Conservation (phyloP, 2,888 invertebrate species). For the Acanthosoma haemorrhoidale region DNA sequence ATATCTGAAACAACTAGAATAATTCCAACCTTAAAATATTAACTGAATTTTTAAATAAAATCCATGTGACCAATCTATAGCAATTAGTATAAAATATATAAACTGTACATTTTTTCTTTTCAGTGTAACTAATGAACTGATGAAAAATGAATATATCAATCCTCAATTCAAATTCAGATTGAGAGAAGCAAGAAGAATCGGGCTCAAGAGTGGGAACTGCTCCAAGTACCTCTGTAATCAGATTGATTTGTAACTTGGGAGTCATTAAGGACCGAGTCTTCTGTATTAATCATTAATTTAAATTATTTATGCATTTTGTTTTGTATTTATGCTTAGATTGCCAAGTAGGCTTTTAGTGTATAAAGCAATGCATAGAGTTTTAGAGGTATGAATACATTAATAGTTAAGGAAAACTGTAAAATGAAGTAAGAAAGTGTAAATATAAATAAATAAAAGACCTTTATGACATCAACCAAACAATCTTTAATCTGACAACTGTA, state of each 20-base stretch:
- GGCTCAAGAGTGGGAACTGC: constrained; percentile 33
- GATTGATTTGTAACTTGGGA: constrained; percentile 24
- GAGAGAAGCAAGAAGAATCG: constrained; percentile 36
- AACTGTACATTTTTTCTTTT: constrained; percentile 13
- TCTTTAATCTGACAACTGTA: constrained; percentile 37
- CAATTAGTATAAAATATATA: background rate
- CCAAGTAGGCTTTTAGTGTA: background rate
- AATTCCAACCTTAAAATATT: too few species aligned
- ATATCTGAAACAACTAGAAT: too few species aligned
- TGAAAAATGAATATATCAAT: constrained; percentile 41
- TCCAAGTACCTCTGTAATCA: constrained; percentile 34
- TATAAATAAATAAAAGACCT: background rate
- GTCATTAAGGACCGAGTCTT: too few species aligned
- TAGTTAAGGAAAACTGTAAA: background rate
- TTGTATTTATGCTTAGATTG: background rate
- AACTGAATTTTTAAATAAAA: too few species aligned
- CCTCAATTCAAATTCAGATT: constrained; percentile 38
- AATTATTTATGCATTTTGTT: background rate
- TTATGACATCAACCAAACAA: constrained; percentile 39
- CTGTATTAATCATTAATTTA: background rate
- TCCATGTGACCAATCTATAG: too few species aligned
- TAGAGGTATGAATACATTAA: background rate
- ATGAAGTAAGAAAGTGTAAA: background rate
- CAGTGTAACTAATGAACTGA: constrained; percentile 42
- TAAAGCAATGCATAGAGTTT: background rate